Evolutionary conservation across 2,888 invertebrate genomes (phyloP), one percentile per base, ranked within the genome.

Genomic region (Campoplex nolae): DNA sequence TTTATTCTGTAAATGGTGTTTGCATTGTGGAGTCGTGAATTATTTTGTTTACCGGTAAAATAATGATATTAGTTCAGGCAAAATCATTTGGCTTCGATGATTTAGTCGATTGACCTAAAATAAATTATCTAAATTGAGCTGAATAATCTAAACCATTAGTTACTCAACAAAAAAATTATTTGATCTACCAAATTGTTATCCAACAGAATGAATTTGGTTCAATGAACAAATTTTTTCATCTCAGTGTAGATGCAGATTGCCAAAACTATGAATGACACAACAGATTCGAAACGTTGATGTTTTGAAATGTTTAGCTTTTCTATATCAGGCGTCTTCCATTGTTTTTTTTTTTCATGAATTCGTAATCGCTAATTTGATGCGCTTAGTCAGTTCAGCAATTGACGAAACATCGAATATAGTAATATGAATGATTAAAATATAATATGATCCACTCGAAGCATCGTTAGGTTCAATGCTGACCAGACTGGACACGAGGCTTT

Each of bases 371-470:
- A 42, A 18, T 38, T 42, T 62, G 56, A 75, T 42, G 58, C 23
- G 16, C 62, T 32, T 76, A 45, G 65, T 56, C 32, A 11, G 18
- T 28, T 45, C n/a, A 45, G 32, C 58, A 45, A 70, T 70, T 70
- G 58, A 45, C 58, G 28, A 32, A 45, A 18, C 11, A 32, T 28
- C 16, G n/a, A 70, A 16, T 67, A 77, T 67, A 67, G 78, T 68
- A 11, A 56, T 56, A 42, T 28, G 42, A 32, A 11, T n/a, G 7
- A 65, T 13, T 11, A 11, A 51, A 32, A 70, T 48, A 71, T 75
- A 71, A 80, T 74, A 62, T 74, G 73, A 74, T 84, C 62, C 79
- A 78, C 82, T 84, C 78, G 78, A 84, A 84, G 82, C 78, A 28
- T 81, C 70, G 81, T 70, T 54, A 62, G 76, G 28, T 56, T 67